phyloP scores from a whole-genome alignment of 2,797 vertebrate species.

The Sebastes jordani region DNA sequence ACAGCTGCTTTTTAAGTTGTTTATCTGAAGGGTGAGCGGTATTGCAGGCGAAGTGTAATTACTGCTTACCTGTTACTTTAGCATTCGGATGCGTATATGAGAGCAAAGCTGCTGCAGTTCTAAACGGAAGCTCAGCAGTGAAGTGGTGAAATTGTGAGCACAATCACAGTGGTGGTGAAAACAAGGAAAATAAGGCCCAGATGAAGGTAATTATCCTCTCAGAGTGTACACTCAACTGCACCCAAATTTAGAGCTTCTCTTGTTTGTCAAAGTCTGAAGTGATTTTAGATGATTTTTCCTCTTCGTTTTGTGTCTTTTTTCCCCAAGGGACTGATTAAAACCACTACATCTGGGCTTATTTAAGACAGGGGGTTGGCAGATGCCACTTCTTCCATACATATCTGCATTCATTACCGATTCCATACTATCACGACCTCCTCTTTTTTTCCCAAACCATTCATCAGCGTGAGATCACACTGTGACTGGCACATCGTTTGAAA shows the following conservation, averaged over 20 bases:
- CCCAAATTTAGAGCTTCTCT: slow-evolving; percentile 22
- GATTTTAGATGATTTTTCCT: neutral
- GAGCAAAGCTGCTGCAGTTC: neutral
- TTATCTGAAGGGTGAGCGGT: neutral
- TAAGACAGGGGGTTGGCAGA: neutral
- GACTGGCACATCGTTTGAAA: slow-evolving; percentile 54
- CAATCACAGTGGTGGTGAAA: slow-evolving; percentile 21
- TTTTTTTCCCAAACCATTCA: slow-evolving; percentile 19
- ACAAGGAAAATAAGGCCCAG: slow-evolving; percentile 8
- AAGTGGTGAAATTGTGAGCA: slow-evolving; percentile 8
- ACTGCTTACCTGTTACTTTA: neutral
- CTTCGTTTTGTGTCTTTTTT: neutral
- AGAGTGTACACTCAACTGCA: slow-evolving; percentile 1
- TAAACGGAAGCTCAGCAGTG: neutral
- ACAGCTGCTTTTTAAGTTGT: neutral
- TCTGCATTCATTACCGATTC: slow-evolving; percentile 16
- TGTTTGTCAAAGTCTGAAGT: slow-evolving; percentile 11
- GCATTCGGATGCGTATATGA: neutral
- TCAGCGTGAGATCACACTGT: slow-evolving; percentile 28
- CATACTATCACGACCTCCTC: neutral
- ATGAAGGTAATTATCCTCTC: slow-evolving; percentile 44
- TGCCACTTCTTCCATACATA: neutral
- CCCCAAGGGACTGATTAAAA: neutral
- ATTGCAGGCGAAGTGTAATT: neutral
- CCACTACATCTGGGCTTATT: neutral